Evolutionary conservation across 2,888 invertebrate species (phyloP).

Genomic region (Alsophila aescularia): DNA sequence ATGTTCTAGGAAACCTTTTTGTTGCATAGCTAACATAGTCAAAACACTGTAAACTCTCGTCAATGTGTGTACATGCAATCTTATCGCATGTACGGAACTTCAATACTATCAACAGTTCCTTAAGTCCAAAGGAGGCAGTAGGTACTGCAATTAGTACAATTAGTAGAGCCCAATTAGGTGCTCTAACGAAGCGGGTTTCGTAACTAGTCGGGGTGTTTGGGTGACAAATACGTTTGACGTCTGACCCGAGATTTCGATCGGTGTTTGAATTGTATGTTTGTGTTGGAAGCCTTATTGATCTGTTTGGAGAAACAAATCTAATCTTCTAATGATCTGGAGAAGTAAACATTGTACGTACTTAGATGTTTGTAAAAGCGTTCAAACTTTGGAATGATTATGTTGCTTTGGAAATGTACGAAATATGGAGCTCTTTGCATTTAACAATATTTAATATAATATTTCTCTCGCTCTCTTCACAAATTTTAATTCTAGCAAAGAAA

Average conservation of each 20-base stretch:
- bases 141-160: conserved; percentile 76
- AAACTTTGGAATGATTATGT: neutral
- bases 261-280: conserved; percentile 51
- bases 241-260: conserved; percentile 67
- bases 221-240: conserved; percentile 73
- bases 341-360: neutral
- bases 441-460: too few species aligned
- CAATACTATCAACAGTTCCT: conserved; percentile 42
- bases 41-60: neutral
- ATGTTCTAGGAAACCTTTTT: too few species aligned
- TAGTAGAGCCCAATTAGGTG: conserved; percentile 78
- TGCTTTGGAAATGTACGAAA: neutral
- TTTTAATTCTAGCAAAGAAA: too few species aligned
- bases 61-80: neutral
- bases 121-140: conserved; percentile 73
- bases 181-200: conserved; percentile 77
- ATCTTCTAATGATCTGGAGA: conserved; percentile 17
- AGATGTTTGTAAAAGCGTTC: neutral
- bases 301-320: conserved; percentile 42
- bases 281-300: conserved; percentile 53
- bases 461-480: too few species aligned
- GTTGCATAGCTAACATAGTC: neutral
- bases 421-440: too few species aligned
- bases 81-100: neutral
- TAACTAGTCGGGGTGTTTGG: conserved; percentile 66